Percentiles rank a stretch among this genome's conserved stretches.
Evolutionary conservation across 2,888 invertebrate species (phyloP).

Genomic region (Isoperla grammatica): DNA sequence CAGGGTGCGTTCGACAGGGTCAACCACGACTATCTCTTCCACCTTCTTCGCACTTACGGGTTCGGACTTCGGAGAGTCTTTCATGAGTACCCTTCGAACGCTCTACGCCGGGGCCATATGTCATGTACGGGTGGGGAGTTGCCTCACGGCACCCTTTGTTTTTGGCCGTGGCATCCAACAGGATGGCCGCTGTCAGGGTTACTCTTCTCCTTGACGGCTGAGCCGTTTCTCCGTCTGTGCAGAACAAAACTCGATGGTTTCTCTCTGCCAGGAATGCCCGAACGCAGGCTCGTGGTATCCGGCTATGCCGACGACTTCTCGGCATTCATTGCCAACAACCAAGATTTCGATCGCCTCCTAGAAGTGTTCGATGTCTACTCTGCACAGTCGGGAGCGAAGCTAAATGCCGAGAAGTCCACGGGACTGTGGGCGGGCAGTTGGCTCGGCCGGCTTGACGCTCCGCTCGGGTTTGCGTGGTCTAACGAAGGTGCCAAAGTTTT

Average conservation of each 20-base stretch:
- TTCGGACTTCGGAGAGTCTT: neutral
- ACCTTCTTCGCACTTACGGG: neutral
- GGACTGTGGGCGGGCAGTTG: constrained; percentile 16
- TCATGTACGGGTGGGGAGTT: neutral
- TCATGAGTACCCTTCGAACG: neutral
- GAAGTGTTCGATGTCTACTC: constrained; percentile 1
- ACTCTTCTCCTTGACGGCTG: neutral
- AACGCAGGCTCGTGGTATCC: neutral
- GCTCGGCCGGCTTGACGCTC: neutral
- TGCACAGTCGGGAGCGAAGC: neutral
- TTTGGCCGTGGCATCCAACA: neutral
- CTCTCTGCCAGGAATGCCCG: neutral
- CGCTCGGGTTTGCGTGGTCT: constrained; percentile 9
- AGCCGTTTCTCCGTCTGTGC: neutral
- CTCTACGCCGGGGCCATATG: neutral
- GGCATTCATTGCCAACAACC: neutral
- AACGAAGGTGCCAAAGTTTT: constrained; percentile 7
- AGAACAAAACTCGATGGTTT: neutral
- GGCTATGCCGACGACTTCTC: constrained; percentile 9
- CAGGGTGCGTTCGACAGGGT: constrained; percentile 14
- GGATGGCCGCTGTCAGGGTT: constrained; percentile 1
- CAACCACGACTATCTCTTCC: constrained; percentile 16
- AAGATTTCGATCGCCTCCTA: neutral
- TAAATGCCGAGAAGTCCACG: constrained; percentile 3
- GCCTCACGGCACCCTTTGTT: constrained; percentile 1